Evolutionary conservation across 1,140 invertebrate species (phyloP).

Genomic region (Trichoplusia ni): DNA sequence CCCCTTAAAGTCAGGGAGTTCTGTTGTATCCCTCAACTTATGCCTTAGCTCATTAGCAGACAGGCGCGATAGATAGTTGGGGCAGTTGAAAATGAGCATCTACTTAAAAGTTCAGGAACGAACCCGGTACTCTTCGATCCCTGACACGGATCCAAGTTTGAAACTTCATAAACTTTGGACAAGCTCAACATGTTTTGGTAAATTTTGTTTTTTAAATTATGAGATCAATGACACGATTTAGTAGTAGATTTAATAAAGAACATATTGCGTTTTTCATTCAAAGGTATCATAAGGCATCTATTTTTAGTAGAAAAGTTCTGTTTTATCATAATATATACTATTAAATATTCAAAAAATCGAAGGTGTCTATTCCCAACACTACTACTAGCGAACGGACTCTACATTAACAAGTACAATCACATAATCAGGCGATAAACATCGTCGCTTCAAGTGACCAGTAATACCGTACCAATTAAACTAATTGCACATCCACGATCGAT

Average conservation of each 20-base stretch:
- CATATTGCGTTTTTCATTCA: too few relatives aligned
- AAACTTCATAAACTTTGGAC: constrained; percentile 1
- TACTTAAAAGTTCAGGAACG: constrained; percentile 33
- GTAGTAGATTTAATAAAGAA: too few relatives aligned
- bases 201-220: too few relatives aligned
- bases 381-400: too few relatives aligned
- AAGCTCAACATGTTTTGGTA: constrained; percentile 5
- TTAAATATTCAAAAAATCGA: too few relatives aligned
- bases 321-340: too few relatives aligned
- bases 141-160: constrained; percentile 5
- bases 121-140: background rate
- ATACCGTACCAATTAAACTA: constrained; percentile 25
- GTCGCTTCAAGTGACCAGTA: constrained; percentile 3
- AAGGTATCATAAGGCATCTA: too few relatives aligned
- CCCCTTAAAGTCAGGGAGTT: background rate
- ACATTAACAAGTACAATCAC: background rate
- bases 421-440: background rate
- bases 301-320: too few relatives aligned
- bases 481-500: constrained; percentile 25
- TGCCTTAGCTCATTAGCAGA: constrained; percentile 27
- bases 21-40: background rate
- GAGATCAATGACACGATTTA: too few relatives aligned
- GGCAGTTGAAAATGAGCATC: constrained; percentile 29
- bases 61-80: constrained; percentile 17
- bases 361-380: too few relatives aligned